Evolutionary conservation across 1,140 invertebrate species (phyloP), one percentile per base, ranked within the genome.

Genomic region (Mycetomoellerius zeteki): DNA sequence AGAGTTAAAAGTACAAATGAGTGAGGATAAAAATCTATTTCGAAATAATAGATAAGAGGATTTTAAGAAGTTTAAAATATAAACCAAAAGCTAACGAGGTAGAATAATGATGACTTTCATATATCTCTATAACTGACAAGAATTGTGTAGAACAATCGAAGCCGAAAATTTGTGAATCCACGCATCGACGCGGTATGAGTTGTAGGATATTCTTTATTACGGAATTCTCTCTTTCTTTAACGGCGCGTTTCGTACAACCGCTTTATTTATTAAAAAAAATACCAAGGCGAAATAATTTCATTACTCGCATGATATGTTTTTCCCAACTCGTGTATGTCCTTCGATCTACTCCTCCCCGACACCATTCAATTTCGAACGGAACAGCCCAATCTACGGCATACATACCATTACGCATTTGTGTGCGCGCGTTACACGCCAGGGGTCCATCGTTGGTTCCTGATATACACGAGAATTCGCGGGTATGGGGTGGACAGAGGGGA

Each of bases 361-460:
- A 33, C 3, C 43, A 78, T 78, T 78, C 76, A 78, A 78, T 78
- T 65, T 12, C 54, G 33, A 75, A 16, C 71, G 47, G 37, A 37
- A 24, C 56, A 43, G 6, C 37, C 37, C 0, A 10, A 78, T 27
- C 19, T 47, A 16, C 76, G 24, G 60, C 43, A 21, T 78, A 65
- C 60, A 78, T 6, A 65, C 37, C 19, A 78, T 78, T 65, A 78
- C 19, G 56, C 37, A 19, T 50, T 50, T 65, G 76, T 78, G 76
- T 78, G 37, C 37, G 56, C 43, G 47, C 62, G 64, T 52, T 81
- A 71, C 77, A 71, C 30, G 47, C 30, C 14, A 16, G n/a, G 19
- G 47, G 64, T 81, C 77, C 47, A 81, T 81, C 64, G 64, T 69
- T 81, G 64, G 64, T 71, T 81, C 77, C 77, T 81, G 77, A 81